Base-by-base conservation (phyloP, 2,888 invertebrate genomes). In the Thera britannica region DNA sequence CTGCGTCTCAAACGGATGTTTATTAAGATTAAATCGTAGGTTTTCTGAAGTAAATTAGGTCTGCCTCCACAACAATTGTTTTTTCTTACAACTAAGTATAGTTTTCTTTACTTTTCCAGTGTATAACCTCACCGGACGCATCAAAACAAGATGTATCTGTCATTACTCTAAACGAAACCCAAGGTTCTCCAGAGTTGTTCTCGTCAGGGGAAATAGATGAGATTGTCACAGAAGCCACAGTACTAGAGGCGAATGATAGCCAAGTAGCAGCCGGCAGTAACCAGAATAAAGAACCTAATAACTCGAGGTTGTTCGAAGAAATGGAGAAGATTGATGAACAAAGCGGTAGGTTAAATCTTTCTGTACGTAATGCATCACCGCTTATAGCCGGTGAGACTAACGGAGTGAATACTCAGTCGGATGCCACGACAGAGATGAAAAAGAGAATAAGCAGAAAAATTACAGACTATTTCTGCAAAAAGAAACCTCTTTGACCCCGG, bases 391-490 rank as follows among this genome's bases (percentile, higher is more conserved):
- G 57, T 3, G 75, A 71, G 6, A 49, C 60, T 3, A 78, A 76
- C 48, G 59, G 77, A 38, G 74, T 70, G 74, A 79, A 64, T 11
- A 34, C 55, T 9, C 75, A 70, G 36, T 67, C 77, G 5, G 85
- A 86, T 4, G 65, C 86, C 0, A 70, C 83, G 0, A 70, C 83
- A 3, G 88, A 89, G 48, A 72, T 81, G 0, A 92, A 91, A 73
- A 92, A 85, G 75, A 89, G 80, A 73, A 79, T 88, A 6, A 79
- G 82, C 7, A 88, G 77, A 62, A 92, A 90, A 84, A 93, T 93
- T 36, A 92, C 93, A 0, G 92, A 93, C 76, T 93, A 91, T 74
- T 93, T 92, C 70, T 79, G 82, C 70, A 91, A 88, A 76, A 90
- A 52, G 34, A 52, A 88, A 73, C 70, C 83, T 2, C 75, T 76